phyloP scores from a whole-genome alignment of 2,797 vertebrate species.

The Cyprinodon diabolis region DNA sequence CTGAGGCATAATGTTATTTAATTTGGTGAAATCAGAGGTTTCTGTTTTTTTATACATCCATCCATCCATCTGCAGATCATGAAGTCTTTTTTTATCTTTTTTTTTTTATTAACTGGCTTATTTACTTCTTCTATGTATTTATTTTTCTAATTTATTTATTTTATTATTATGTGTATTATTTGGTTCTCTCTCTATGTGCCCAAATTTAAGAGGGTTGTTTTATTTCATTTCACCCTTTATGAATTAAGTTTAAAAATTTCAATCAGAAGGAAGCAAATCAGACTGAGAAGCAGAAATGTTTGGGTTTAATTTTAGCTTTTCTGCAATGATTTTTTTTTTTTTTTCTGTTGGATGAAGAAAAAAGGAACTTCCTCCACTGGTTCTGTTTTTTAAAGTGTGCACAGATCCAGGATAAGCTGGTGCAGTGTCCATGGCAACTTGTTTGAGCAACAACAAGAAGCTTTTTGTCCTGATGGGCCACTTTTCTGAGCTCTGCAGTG shows the following conservation, averaged over 20 bases:
- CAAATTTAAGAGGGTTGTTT: no score
- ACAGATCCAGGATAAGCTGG: conserved; percentile 14
- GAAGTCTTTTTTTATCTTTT: no score
- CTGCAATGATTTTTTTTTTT: neutral
- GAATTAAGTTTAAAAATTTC: neutral
- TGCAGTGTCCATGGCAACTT: conserved; percentile 65
- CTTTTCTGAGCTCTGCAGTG: conserved; percentile 38
- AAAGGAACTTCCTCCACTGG: neutral
- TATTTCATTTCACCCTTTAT: no score
- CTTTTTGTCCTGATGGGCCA: conserved; percentile 65
- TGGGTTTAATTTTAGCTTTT: neutral
- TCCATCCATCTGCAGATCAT: no score
- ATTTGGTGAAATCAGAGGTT: no score
- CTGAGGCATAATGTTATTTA: no score
- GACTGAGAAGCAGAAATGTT: neutral
- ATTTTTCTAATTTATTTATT: no score
- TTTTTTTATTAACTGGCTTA: no score
- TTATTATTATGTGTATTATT: no score
- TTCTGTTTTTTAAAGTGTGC: neutral
- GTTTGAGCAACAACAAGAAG: conserved; percentile 65
- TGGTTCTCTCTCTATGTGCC: no score
- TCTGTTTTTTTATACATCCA: no score
- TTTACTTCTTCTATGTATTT: no score
- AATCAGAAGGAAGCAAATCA: neutral
- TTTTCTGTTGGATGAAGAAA: neutral